These are phyloP conservation scores for Drosophila ambigua DNA, from an alignment of 1,140 invertebrate genomes.

Conservation along the genomic window DNA sequence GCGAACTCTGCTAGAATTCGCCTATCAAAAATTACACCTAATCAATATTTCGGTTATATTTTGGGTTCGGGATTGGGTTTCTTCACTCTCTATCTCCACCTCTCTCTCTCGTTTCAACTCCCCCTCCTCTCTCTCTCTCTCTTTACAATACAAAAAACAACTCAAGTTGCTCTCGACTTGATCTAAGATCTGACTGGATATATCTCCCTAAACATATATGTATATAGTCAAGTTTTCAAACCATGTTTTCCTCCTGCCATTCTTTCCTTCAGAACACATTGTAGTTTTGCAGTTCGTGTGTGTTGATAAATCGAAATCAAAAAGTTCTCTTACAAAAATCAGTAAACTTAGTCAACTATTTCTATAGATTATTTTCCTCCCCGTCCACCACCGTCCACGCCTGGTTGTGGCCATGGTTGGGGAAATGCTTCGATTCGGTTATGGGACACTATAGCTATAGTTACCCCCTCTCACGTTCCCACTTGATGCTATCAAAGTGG, in stretches of 20 bases:
- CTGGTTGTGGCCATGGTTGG: constrained; percentile 6
- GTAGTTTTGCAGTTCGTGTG: constrained; percentile 69
- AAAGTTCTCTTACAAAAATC: constrained; percentile 43
- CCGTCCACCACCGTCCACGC: too few species aligned
- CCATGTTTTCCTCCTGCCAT: constrained; percentile 44
- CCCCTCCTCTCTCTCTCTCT: constrained; percentile 5
- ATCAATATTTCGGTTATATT: constrained; percentile 42
- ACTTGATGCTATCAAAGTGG: constrained; percentile 20
- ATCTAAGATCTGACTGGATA: constrained; percentile 66
- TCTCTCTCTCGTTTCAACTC: not conserved
- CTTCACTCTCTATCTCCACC: not conserved
- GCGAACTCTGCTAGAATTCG: constrained; percentile 56
- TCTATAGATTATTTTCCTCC: constrained; percentile 21
- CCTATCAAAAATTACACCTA: constrained; percentile 71
- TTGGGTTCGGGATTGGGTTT: constrained; percentile 15
- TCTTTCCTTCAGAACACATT: constrained; percentile 62
- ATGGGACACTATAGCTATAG: constrained; percentile 11
- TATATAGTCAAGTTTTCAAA: constrained; percentile 68
- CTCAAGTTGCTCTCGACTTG: constrained; percentile 51
- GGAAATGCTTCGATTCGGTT: constrained; percentile 35
- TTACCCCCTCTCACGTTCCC: not conserved
- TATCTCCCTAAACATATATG: constrained; percentile 13
- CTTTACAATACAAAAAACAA: constrained; percentile 58
- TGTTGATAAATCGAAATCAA: constrained; percentile 33
- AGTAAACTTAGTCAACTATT: constrained; percentile 44